Evolutionary conservation across 2,888 invertebrate genomes (phyloP).

Genomic region (Metallyticus violacea): DNA sequence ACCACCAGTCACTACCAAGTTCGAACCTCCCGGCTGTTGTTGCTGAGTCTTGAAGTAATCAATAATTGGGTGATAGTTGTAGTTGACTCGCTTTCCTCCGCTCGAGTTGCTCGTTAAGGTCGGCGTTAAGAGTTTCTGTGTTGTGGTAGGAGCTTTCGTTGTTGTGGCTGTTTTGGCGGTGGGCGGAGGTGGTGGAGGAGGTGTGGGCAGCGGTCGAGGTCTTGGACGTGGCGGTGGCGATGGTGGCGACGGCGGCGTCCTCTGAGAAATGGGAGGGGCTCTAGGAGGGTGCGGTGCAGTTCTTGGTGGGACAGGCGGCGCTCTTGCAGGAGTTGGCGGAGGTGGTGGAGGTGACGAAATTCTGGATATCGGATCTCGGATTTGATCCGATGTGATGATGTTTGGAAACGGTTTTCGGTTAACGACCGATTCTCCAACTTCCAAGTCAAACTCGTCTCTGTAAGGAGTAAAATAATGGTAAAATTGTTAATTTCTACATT

Average conservation of each 20-base stretch:
- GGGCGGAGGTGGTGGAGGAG: constrained; percentile 36
- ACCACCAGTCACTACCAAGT: constrained; percentile 37
- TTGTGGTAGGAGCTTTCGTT: constrained; percentile 35
- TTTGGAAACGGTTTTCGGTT: neutral
- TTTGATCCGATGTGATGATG: constrained; percentile 2
- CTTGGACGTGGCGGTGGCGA: neutral
- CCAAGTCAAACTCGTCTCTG: constrained; percentile 10
- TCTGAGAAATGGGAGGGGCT: neutral
- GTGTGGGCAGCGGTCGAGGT: neutral
- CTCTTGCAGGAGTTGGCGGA: constrained; percentile 2
- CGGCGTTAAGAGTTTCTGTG: constrained; percentile 27
- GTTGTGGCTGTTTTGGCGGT: neutral
- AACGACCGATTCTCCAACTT: neutral
- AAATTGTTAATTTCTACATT: too few species aligned
- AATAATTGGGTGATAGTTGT: constrained; percentile 80
- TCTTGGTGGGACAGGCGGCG: constrained; percentile 3
- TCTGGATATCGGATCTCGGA: neutral
- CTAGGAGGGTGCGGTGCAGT: neutral
- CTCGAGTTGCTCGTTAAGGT: neutral
- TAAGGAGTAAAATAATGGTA: neutral
- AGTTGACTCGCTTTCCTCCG: constrained; percentile 62
- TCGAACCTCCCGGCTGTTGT: constrained; percentile 45
- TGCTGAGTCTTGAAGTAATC: constrained; percentile 61
- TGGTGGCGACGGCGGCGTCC: neutral
- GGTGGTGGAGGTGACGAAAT: constrained; percentile 33